Percentiles rank a stretch among this genome's conserved stretches.
Evolutionary conservation across 2,888 invertebrate species (phyloP).

Genomic region (Podotricha telesiphe): DNA sequence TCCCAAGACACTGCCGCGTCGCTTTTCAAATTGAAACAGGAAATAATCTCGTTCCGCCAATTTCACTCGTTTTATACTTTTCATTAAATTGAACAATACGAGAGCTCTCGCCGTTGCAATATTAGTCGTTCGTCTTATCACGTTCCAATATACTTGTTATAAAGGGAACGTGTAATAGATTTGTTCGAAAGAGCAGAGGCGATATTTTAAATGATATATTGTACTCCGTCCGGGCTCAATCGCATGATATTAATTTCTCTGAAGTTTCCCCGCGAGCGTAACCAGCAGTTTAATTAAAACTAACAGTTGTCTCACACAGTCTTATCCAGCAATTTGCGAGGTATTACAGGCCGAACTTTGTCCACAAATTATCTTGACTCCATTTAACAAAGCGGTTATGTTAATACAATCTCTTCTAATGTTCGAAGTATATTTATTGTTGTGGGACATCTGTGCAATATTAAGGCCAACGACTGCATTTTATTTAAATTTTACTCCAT

Average conservation of each 20-base stretch:
- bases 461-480: constrained; percentile 71
- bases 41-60: constrained; percentile 72
- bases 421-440: constrained; percentile 76
- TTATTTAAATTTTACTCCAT: constrained; percentile 51
- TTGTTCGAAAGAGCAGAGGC: background rate
- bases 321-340: constrained; percentile 83
- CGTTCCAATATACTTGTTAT: constrained; percentile 2
- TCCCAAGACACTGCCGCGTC: constrained; percentile 67
- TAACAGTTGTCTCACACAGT: constrained; percentile 84
- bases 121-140: constrained; percentile 51
- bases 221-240: constrained; percentile 1
- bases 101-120: constrained; percentile 56
- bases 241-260: constrained; percentile 57
- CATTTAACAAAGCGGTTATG: constrained; percentile 82
- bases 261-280: constrained; percentile 74
- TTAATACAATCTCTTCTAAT: constrained; percentile 78
- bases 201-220: constrained; percentile 18
- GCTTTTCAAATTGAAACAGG: constrained; percentile 74
- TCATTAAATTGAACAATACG: constrained; percentile 70
- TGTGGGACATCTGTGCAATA: constrained; percentile 67
- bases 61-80: constrained; percentile 70
- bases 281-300: constrained; percentile 84
- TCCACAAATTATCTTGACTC: constrained; percentile 82
- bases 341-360: constrained; percentile 82
- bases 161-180: background rate